Evolutionary conservation across 2,797 vertebrate species (phyloP).

Genomic region (Bryconaethiops microstoma): DNA sequence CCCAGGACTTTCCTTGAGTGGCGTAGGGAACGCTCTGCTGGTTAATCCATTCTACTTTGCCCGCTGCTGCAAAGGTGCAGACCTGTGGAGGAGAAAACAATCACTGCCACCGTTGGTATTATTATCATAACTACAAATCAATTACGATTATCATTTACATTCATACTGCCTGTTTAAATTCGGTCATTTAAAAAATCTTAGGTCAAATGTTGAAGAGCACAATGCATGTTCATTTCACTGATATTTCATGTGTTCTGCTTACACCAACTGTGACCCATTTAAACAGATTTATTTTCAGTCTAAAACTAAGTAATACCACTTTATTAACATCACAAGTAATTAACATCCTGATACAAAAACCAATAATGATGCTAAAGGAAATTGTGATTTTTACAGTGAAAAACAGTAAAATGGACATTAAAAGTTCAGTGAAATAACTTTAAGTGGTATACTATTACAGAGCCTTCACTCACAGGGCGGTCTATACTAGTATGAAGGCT

Average conservation of each 20-base stretch:
- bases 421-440: too few relatives aligned
- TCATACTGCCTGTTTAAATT: neutral
- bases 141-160: neutral
- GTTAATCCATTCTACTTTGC: slow-evolving; percentile 64
- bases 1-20: slow-evolving; percentile 69
- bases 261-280: neutral
- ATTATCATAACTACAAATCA: neutral
- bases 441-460: too few relatives aligned
- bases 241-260: neutral
- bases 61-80: slow-evolving; percentile 64
- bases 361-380: too few relatives aligned
- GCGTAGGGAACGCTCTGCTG: slow-evolving; percentile 78
- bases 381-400: too few relatives aligned
- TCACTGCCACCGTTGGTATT: neutral
- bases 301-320: too few relatives aligned
- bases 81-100: slow-evolving; percentile 61
- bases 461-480: too few relatives aligned
- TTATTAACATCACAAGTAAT: too few relatives aligned
- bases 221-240: too few relatives aligned
- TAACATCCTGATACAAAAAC: too few relatives aligned
- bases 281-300: too few relatives aligned
- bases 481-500: too few relatives aligned
- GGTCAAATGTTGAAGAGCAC: neutral
- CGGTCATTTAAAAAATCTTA: neutral
- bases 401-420: too few relatives aligned